These are phyloP conservation scores for Phocides pigmalion DNA, from an alignment of 1,140 invertebrate genomes.

Conservation along the genomic window DNA sequence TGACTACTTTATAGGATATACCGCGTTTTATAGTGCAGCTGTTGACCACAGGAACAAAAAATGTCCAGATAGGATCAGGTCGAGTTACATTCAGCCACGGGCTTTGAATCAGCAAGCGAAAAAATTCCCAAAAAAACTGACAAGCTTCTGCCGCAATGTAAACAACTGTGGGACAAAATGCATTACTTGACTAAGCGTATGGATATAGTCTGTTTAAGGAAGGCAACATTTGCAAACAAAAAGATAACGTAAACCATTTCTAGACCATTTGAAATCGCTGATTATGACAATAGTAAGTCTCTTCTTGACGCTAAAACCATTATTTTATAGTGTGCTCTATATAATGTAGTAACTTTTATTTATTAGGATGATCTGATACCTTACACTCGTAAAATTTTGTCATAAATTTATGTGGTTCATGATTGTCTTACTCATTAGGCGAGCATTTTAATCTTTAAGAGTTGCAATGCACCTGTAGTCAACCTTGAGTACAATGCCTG, in stretches of 20 bases:
- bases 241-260: background rate
- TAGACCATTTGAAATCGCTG: background rate
- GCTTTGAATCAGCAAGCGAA: constrained; percentile 48
- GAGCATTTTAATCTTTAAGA: no score
- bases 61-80: constrained; percentile 77
- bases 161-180: constrained; percentile 48
- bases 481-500: no score
- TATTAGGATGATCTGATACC: no score
- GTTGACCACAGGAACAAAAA: constrained; percentile 80
- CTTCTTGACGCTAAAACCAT: no score
- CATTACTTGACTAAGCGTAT: constrained; percentile 5
- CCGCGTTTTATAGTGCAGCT: constrained; percentile 69
- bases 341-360: no score
- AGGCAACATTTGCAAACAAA: constrained; percentile 12
- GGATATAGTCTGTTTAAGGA: background rate
- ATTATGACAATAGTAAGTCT: no score
- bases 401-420: no score
- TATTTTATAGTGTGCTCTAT: no score
- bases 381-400: no score
- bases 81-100: constrained; percentile 74
- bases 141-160: constrained; percentile 54
- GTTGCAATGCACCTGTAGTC: no score
- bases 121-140: constrained; percentile 67
- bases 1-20: constrained; percentile 51
- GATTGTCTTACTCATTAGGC: no score